Base-by-base conservation (phyloP, 2,888 invertebrate species). In the Caradrina clavipalpis region DNA sequence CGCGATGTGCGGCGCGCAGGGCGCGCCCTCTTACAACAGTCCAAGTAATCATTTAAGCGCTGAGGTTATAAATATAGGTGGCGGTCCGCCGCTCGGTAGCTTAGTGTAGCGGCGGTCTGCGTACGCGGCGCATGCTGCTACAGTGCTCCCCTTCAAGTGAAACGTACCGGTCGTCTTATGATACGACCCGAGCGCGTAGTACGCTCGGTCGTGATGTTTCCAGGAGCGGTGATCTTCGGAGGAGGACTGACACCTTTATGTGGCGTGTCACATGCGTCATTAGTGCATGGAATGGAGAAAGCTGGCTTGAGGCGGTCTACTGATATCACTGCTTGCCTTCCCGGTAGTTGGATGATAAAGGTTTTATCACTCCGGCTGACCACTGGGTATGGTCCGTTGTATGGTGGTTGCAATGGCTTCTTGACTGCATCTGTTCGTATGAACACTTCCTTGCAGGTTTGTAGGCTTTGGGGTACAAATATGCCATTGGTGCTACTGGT, bases 221-320 rank as follows among this genome's bases (percentile, higher is more conserved):
- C 59, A 59, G 59, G 49, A 59, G 17, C 59, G n/a, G 13, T 45
- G 45, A 13, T 57, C 57, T 57, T 26, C 45, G n/a, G 3, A 8
- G 22, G 0, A 7, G 45, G 3, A 22, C 22, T 45, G n/a, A 45
- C 7, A 22, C 17, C 11, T 6, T 13, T 17, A 17, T 22, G 19
- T 15, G 10, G 8, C 7, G 0, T 19, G 10, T 42, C 39, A 21
- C 57, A 42, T 22, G 42, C 42, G 58, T 26, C 47, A 1, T 59
- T 7, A 13, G 42, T 45, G 45, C 42, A 42, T 59, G n/a, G 47
- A n/a, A 59, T 42, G 17, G 63, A 19, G 31, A 42, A 73, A 0
- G 76, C 76, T 6, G 67, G 71, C 45, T 77, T 77, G 2, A 74
- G 4, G 4, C 74, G 53, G 45, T 77, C 74, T 0, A 69, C 22